Evolutionary conservation across 1,140 invertebrate species (phyloP).

Genomic region (Drosophila littoralis): DNA sequence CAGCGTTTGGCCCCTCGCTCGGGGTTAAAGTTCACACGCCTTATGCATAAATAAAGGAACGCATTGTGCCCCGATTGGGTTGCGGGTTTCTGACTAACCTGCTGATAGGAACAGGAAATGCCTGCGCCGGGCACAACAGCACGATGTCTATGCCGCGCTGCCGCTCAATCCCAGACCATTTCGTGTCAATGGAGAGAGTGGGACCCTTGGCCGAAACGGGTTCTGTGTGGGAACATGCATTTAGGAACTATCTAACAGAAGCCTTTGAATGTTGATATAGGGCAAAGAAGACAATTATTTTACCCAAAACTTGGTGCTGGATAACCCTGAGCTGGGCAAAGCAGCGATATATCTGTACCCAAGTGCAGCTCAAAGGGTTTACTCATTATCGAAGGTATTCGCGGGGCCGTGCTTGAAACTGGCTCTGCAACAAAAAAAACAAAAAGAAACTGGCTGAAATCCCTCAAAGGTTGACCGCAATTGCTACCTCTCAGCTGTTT

Average conservation of each 20-base stretch:
- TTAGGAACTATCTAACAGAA: neutral
- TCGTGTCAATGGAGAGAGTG: conserved; percentile 85
- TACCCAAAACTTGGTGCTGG: conserved; percentile 88
- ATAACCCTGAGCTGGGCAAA: conserved; percentile 88
- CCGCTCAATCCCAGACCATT: conserved; percentile 85
- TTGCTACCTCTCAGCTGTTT: too few species aligned
- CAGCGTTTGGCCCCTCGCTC: conserved; percentile 4
- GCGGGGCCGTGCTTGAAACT: conserved; percentile 79
- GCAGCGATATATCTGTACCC: conserved; percentile 40
- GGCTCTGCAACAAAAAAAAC: conserved; percentile 78
- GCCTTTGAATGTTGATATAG: conserved; percentile 8
- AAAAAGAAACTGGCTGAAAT: neutral
- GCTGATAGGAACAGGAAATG: conserved; percentile 88
- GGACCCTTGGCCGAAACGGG: conserved; percentile 86
- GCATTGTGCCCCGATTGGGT: conserved; percentile 6
- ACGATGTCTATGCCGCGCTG: conserved; percentile 85
- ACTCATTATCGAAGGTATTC: conserved; percentile 81
- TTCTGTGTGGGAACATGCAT: conserved; percentile 84
- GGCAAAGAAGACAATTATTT: conserved; percentile 7
- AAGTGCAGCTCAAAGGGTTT: conserved; percentile 86
- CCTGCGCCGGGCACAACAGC: conserved; percentile 88
- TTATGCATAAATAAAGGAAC: conserved; percentile 61
- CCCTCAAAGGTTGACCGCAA: too few species aligned
- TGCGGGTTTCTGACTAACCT: conserved; percentile 85
- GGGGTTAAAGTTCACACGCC: conserved; percentile 59